Percentiles rank a stretch among this genome's conserved stretches.
These are phyloP conservation scores for Strigamia transsilvanica DNA, from an alignment of 2,888 invertebrate species.

Conservation along the genomic window DNA sequence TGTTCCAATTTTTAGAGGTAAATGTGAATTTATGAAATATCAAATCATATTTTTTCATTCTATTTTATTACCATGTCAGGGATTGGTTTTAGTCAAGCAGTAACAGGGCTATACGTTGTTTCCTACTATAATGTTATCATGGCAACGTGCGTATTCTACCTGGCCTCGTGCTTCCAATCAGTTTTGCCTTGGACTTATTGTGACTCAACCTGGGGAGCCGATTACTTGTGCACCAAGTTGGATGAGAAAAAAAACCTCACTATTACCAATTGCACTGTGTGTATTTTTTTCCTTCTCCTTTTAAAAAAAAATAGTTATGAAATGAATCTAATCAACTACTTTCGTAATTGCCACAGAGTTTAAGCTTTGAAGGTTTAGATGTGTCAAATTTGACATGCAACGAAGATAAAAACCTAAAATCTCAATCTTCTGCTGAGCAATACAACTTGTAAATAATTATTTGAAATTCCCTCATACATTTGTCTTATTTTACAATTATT, in stretches of 20 bases:
- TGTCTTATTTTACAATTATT: not conserved
- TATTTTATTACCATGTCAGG: slow-evolving; percentile 57
- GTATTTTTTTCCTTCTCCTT: not conserved
- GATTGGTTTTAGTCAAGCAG: slow-evolving; percentile 61
- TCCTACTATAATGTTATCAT: slow-evolving; percentile 63
- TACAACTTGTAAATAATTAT: not conserved
- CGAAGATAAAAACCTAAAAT: not conserved
- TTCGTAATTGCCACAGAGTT: not conserved
- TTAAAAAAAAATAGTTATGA: not conserved
- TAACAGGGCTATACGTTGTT: slow-evolving; percentile 60
- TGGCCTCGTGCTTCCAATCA: slow-evolving; percentile 60
- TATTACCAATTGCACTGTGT: not conserved
- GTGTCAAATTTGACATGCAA: not conserved
- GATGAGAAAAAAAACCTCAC: not conserved
- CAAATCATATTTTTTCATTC: not conserved
- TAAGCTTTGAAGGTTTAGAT: not conserved
- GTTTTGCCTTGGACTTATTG: slow-evolving; percentile 55
- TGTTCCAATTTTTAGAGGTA: slow-evolving; percentile 65
- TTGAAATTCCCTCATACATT: not conserved
- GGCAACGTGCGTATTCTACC: slow-evolving; percentile 61
- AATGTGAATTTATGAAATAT: not conserved
- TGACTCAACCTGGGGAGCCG: slow-evolving; percentile 61
- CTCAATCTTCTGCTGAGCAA: slow-evolving; percentile 17
- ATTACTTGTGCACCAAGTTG: slow-evolving; percentile 10
- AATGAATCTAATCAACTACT: not conserved